phyloP scores from a whole-genome alignment of 2,797 vertebrate genomes.

The Premnoplex brunnescens region DNA sequence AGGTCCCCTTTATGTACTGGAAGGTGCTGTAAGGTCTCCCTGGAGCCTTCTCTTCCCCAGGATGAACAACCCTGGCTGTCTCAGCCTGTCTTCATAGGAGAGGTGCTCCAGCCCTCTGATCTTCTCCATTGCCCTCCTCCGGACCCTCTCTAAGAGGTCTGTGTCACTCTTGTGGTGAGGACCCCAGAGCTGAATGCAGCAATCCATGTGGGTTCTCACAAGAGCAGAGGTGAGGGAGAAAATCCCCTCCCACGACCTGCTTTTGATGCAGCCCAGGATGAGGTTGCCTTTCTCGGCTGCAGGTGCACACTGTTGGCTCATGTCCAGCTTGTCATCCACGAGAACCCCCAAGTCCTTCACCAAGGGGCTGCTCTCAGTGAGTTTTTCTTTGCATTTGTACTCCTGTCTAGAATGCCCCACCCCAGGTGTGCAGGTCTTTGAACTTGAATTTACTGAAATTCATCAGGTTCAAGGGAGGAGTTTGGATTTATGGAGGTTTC shows the following conservation, averaged over 20 bases:
- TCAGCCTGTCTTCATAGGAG: background rate
- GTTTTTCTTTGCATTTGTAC: background rate
- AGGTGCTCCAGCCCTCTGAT: background rate
- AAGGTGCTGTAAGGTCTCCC: background rate
- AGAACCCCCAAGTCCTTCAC: background rate
- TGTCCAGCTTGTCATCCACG: background rate
- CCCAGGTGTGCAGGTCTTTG: background rate
- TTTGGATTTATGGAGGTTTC: background rate
- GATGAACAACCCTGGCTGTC: background rate
- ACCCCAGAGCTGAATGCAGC: background rate
- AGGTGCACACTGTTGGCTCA: fast-evolving
- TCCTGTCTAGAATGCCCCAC: background rate
- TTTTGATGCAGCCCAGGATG: background rate
- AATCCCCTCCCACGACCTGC: background rate
- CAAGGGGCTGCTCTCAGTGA: background rate
- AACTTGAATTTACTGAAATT: background rate
- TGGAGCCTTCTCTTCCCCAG: background rate
- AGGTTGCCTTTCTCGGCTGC: background rate
- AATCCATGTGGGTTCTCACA: fast-evolving
- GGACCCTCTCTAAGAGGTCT: fast-evolving
- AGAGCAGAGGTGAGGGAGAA: background rate
- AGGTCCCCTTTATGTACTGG: background rate
- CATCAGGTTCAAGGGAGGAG: background rate
- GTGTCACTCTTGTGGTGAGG: background rate
- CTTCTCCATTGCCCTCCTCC: too few species aligned